Percentiles rank a stretch among this genome's conserved stretches.
These are phyloP conservation scores for Ectemnius lituratus DNA, from an alignment of 2,888 invertebrate genomes.

Conservation along the genomic window DNA sequence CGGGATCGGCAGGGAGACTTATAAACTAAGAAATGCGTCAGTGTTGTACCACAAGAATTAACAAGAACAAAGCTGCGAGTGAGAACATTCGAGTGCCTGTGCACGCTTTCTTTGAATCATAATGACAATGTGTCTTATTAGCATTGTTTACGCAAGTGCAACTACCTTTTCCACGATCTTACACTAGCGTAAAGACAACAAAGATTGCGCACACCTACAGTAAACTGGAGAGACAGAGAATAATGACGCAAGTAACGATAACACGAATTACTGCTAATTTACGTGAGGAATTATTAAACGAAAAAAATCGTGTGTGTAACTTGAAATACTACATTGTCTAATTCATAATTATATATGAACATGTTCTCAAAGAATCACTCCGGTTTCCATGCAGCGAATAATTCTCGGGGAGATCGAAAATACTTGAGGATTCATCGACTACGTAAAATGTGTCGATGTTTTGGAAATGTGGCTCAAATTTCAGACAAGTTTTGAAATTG, in stretches of 20 bases:
- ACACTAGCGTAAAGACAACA: too few species aligned
- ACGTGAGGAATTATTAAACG: neutral
- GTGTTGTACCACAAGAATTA: too few species aligned
- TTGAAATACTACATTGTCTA: neutral
- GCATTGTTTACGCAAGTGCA: too few species aligned
- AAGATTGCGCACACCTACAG: too few species aligned
- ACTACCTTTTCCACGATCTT: too few species aligned
- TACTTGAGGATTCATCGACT: too few species aligned
- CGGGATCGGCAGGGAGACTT: too few species aligned
- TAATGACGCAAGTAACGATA: slow-evolving; percentile 1
- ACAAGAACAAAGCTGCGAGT: too few species aligned
- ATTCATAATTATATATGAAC: neutral
- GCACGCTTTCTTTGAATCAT: too few species aligned
- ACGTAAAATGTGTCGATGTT: neutral
- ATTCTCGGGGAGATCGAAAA: neutral
- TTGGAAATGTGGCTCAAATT: neutral
- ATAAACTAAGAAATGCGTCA: too few species aligned
- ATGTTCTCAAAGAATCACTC: slow-evolving; percentile 7
- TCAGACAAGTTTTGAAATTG: neutral
- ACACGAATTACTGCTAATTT: neutral
- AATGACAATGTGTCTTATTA: too few species aligned
- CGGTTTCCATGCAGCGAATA: neutral
- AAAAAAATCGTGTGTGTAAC: slow-evolving; percentile 13
- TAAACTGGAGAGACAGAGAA: neutral
- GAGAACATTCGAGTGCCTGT: too few species aligned